These are phyloP conservation scores for Oscheius myriophilus DNA, from an alignment of 2,888 invertebrate genomes.

Conservation along the genomic window DNA sequence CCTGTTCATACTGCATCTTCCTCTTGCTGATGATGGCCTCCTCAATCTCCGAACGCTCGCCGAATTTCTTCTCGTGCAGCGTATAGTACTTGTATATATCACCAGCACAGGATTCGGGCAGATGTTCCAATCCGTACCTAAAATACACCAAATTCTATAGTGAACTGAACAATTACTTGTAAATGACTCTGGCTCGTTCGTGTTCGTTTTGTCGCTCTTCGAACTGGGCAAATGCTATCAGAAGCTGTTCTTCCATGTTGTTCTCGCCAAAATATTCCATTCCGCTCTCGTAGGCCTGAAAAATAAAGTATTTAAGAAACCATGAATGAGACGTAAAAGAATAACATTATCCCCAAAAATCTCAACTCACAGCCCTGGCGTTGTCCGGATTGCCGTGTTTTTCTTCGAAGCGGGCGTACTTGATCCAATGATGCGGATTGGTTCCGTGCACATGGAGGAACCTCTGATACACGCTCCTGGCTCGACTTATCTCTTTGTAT, in stretches of 20 bases:
- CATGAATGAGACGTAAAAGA: too few relatives aligned
- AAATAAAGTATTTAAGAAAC: too few relatives aligned
- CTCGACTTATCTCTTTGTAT: conserved; percentile 91
- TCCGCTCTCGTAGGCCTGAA: conserved; percentile 87
- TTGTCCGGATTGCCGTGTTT: conserved; percentile 87
- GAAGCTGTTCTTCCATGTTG: conserved; percentile 88
- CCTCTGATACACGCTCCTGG: conserved; percentile 89
- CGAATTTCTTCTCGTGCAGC: conserved; percentile 98
- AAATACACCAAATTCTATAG: neutral
- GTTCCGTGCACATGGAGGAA: conserved; percentile 92
- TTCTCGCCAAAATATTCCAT: conserved; percentile 98
- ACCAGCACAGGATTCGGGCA: conserved; percentile 81
- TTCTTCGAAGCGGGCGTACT: conserved; percentile 92
- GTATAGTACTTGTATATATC: conserved; percentile 80
- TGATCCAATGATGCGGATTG: conserved; percentile 95
- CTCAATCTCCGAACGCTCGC: conserved; percentile 90
- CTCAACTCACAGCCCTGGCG: conserved; percentile 75
- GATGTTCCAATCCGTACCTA: conserved; percentile 92
- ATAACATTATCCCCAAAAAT: neutral
- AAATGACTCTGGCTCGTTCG: conserved; percentile 93
- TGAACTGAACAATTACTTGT: conserved; percentile 72
- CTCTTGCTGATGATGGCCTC: conserved; percentile 97
- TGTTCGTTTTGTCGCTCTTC: conserved; percentile 91
- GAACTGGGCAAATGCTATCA: conserved; percentile 95
- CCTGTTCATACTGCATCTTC: conserved; percentile 89